phyloP scores from a whole-genome alignment of 2,888 invertebrate genomes.

The Fissipunctia ypsillon region DNA sequence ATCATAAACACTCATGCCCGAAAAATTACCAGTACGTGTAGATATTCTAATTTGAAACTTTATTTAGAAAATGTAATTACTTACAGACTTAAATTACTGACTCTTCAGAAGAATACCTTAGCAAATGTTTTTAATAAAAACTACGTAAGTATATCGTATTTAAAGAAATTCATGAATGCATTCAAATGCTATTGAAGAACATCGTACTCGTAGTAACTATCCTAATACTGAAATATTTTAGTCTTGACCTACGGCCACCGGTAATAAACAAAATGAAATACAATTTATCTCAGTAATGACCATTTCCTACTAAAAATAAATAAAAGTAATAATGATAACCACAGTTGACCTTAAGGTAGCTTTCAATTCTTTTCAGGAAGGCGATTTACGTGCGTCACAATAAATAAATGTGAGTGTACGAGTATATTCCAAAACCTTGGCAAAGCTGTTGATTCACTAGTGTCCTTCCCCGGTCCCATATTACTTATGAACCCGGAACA shows the following conservation, averaged over 20 bases:
- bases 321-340: slow-evolving; percentile 27
- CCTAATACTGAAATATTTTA: slow-evolving; percentile 29
- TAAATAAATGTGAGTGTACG: slow-evolving; percentile 26
- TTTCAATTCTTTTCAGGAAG: slow-evolving; percentile 54
- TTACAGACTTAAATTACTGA: not conserved
- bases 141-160: not conserved
- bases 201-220: not conserved
- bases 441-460: slow-evolving; percentile 16
- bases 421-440: slow-evolving; percentile 52
- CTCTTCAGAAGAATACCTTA: not conserved
- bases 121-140: not conserved
- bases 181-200: slow-evolving; percentile 8
- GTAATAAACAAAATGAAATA: slow-evolving; percentile 41
- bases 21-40: not conserved
- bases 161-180: slow-evolving; percentile 20
- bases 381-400: slow-evolving; percentile 28
- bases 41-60: not conserved
- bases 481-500: slow-evolving; percentile 59
- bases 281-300: slow-evolving; percentile 12
- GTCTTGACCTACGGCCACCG: slow-evolving; percentile 24
- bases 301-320: slow-evolving; percentile 45
- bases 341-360: slow-evolving; percentile 40
- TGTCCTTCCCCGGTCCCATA: slow-evolving; percentile 49
- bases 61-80: not conserved
- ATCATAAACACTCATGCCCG: not conserved